phyloP scores from a whole-genome alignment of 1,140 invertebrate species.

The Sinonovacula constricta region DNA sequence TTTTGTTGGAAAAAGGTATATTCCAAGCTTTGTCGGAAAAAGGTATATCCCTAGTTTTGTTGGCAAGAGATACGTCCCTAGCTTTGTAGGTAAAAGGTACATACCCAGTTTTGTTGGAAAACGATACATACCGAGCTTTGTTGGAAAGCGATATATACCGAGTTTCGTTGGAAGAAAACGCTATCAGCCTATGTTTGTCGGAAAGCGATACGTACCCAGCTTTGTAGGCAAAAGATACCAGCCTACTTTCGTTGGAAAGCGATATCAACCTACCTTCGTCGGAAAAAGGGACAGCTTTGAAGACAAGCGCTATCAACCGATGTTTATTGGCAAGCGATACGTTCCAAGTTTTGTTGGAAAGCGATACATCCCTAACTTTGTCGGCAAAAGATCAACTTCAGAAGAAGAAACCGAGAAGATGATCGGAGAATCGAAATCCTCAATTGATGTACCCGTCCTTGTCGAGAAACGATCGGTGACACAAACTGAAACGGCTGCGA shows the following conservation, averaged over 20 bases:
- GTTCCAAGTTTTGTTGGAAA: slow-evolving; percentile 33
- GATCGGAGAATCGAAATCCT: neutral
- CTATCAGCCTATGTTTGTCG: slow-evolving; percentile 37
- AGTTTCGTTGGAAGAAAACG: slow-evolving; percentile 45
- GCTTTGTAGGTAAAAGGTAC: slow-evolving; percentile 45
- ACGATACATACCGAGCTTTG: slow-evolving; percentile 26
- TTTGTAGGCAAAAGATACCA: slow-evolving; percentile 46
- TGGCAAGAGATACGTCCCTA: slow-evolving; percentile 39
- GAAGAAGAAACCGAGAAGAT: no score
- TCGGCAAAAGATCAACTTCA: neutral
- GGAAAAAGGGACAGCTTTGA: slow-evolving; percentile 33
- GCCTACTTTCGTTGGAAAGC: slow-evolving; percentile 46
- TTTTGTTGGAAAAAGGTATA: slow-evolving; percentile 38
- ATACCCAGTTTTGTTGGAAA: slow-evolving; percentile 49
- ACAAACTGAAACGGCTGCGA: neutral
- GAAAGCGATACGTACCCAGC: slow-evolving; percentile 28
- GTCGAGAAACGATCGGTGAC: slow-evolving; percentile 28
- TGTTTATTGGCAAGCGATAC: slow-evolving; percentile 29
- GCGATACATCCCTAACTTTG: slow-evolving; percentile 9
- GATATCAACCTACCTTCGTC: slow-evolving; percentile 32
- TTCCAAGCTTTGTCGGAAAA: slow-evolving; percentile 42
- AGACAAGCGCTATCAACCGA: slow-evolving; percentile 36
- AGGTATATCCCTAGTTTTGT: slow-evolving; percentile 42
- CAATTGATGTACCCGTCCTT: neutral
- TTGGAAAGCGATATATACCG: slow-evolving; percentile 41